Percentiles rank a stretch among this genome's conserved stretches.
phyloP scores from a whole-genome alignment of 2,888 invertebrate species.

The Ernsta delagoae region DNA sequence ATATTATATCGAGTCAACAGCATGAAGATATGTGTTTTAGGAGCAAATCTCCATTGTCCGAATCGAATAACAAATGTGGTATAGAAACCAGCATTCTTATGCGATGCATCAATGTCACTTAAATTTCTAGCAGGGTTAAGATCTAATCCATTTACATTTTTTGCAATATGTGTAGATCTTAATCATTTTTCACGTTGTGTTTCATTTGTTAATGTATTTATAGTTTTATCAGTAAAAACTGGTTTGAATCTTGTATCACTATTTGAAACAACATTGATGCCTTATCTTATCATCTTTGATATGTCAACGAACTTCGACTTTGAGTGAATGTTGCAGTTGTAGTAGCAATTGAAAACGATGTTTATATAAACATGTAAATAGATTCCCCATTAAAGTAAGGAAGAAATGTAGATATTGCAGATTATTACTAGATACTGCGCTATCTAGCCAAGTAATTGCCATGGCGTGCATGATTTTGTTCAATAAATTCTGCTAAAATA shows the following conservation, averaged over 20 bases:
- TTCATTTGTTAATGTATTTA: neutral
- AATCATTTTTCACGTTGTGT: neutral
- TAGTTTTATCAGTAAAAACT: constrained; percentile 1
- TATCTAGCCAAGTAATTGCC: too few relatives aligned
- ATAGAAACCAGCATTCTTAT: neutral
- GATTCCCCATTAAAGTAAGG: too few relatives aligned
- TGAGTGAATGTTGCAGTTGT: too few relatives aligned
- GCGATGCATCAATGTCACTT: neutral
- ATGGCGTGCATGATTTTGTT: too few relatives aligned
- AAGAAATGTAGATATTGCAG: too few relatives aligned
- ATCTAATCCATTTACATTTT: neutral
- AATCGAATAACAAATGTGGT: neutral
- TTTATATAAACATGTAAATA: too few relatives aligned
- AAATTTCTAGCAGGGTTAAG: neutral
- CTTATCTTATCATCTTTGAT: constrained; percentile 19
- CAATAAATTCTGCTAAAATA: too few relatives aligned
- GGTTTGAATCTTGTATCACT: constrained; percentile 3
- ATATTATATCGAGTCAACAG: neutral
- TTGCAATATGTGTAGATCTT: neutral
- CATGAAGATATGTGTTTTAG: neutral
- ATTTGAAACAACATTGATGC: constrained; percentile 25
- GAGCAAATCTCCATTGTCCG: neutral
- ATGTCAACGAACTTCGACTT: constrained; percentile 4
- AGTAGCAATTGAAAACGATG: too few relatives aligned
- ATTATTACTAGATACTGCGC: too few relatives aligned